A percentile compares a stretch with the other conserved stretches of the same genome.
phyloP scores from a whole-genome alignment of 2,113 vertebrate genomes.

The Turdus rufiventris region DNA sequence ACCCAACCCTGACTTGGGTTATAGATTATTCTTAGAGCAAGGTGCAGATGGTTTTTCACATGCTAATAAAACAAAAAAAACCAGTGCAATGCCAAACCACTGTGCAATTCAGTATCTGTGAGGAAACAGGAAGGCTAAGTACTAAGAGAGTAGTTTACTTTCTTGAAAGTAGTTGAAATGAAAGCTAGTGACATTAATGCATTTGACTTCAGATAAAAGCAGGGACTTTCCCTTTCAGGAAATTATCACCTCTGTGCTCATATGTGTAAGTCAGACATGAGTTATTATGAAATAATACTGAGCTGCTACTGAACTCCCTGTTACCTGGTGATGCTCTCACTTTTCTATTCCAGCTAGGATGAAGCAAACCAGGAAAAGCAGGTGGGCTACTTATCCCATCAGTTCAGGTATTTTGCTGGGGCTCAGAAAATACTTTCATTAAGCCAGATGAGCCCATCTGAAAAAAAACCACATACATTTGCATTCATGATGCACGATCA shows the following conservation, averaged over 20 bases:
- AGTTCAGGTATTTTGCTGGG: not conserved
- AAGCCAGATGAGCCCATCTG: not conserved
- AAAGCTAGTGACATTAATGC: not conserved
- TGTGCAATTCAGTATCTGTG: accelerated
- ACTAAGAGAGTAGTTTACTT: not conserved
- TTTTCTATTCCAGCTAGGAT: not conserved
- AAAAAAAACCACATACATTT: not conserved
- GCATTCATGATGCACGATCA: not conserved
- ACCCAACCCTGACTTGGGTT: not conserved
- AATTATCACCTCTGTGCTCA: not conserved
- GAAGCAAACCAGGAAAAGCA: not conserved
- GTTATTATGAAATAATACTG: not conserved
- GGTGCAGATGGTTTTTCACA: not conserved
- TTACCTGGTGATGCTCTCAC: not conserved
- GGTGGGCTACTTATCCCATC: not conserved
- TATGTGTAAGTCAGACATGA: not conserved
- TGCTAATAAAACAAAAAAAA: not conserved
- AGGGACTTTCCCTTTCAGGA: not conserved
- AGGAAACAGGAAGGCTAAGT: not conserved
- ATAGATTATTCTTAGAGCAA: not conserved
- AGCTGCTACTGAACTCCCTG: not conserved
- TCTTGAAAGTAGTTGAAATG: not conserved
- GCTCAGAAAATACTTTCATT: not conserved
- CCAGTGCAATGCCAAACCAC: not conserved
- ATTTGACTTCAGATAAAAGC: not conserved